Evolutionary conservation across 2,113 vertebrate genomes (phyloP).

Genomic region (Zosterops japonicus): DNA sequence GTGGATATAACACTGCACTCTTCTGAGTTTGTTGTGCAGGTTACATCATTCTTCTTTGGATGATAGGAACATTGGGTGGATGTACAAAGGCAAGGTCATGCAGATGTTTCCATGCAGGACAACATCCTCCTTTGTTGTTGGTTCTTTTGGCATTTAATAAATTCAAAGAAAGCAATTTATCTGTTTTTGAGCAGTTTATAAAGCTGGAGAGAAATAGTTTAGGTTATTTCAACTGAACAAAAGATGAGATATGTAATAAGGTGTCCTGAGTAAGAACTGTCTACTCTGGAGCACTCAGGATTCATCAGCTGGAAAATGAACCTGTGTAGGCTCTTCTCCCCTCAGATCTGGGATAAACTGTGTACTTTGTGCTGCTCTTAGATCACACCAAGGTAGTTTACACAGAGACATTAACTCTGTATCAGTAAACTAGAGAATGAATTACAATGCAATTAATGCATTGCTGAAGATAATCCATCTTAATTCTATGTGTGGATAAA

Average conservation of each 20-base stretch:
- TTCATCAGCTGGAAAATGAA: background rate
- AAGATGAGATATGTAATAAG: background rate
- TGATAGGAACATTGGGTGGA: background rate
- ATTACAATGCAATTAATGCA: background rate
- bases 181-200: background rate
- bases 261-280: background rate
- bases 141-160: background rate
- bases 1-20: background rate
- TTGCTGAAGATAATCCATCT: background rate
- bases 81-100: background rate
- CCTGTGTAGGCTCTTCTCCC: background rate
- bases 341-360: background rate
- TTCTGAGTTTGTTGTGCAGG: background rate
- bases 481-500: background rate
- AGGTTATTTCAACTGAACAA: background rate
- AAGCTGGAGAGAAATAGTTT: background rate
- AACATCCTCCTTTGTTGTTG: background rate
- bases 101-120: background rate
- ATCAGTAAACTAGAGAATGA: background rate
- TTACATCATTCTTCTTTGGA: background rate
- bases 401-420: background rate
- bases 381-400: background rate
- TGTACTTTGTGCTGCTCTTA: background rate
- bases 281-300: background rate
- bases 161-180: background rate